phyloP scores from a whole-genome alignment of 2,888 invertebrate species.

The Drosophila borealis region DNA sequence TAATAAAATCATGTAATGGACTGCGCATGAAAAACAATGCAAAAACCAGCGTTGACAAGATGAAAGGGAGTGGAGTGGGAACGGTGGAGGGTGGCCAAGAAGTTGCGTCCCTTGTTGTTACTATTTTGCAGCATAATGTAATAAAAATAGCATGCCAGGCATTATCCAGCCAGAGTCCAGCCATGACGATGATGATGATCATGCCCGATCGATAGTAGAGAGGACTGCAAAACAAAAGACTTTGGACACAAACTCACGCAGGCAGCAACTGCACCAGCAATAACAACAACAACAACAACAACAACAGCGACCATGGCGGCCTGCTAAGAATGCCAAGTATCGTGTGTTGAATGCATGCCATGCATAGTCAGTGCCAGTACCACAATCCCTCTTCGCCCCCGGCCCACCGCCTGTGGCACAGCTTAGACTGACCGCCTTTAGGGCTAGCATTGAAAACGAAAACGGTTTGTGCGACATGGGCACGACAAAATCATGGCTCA shows the following conservation, averaged over 20 bases:
- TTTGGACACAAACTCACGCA: constrained; percentile 79
- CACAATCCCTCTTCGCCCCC: not conserved
- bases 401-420: not conserved
- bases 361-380: constrained; percentile 65
- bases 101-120: constrained; percentile 69
- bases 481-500: constrained; percentile 76
- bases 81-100: not conserved
- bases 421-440: constrained; percentile 71
- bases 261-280: constrained; percentile 42
- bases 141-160: constrained; percentile 78
- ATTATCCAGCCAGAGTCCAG: constrained; percentile 58
- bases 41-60: constrained; percentile 76
- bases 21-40: constrained; percentile 80
- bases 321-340: constrained; percentile 80
- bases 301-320: constrained; percentile 50
- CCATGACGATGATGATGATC: constrained; percentile 66
- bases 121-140: constrained; percentile 80
- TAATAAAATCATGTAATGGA: constrained; percentile 80
- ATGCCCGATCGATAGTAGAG: constrained; percentile 73
- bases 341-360: constrained; percentile 81
- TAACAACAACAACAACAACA: constrained; percentile 28
- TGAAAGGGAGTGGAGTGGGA: not conserved
- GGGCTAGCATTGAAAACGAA: constrained; percentile 76
- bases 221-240: constrained; percentile 74
- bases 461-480: constrained; percentile 75